Base-by-base conservation (phyloP, 2,113 vertebrate genomes). In the Pavo muticus region DNA sequence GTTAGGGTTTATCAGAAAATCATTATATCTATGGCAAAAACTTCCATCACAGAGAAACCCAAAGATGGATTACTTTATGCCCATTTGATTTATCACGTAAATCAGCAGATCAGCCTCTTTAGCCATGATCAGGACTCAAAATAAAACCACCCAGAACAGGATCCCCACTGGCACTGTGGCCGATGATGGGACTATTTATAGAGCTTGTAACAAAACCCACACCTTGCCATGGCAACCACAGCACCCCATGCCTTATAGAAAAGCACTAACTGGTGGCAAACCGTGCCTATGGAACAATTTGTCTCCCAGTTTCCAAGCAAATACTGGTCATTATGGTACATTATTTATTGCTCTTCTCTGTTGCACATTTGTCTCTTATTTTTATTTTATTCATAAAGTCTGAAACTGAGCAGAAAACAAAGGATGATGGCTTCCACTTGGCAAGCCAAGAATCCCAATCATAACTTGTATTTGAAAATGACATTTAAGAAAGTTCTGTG, bases 181-280 rank as follows among this genome's bases (percentile, higher is more conserved):
- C 89, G 91, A 72, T 27, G 40, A 68, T 40, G 77, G 20, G 81
- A 76, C 93, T 96, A 94, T 96, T 96, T 96, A 93, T 93, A 95
- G 91, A 68, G n/a, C 32, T 91, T 60, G 35, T 56, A 94, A 93
- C 73, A 88, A 90, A 76, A 67, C 84, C 86, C 16, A 85, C 35
- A 72, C 79, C 93, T 95, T 94, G 45, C 96, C 96, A 96, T 95
- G 57, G 95, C 97, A 97, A 96, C 95, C 74, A 68, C 90, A 68
- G 84, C 68, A 77, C 73, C 91, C 77, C 9, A 54, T 35, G 77
- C 81, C 37, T 12, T 45, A 29, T 1, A 89, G 60, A 68, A 74
- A 17, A 69, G 60, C 74, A 69, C 54, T 50, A 85, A 77, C 71
- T 16, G 50, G 15, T 30, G 40, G 56, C 94, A 85, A 50, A 76